phyloP scores from a whole-genome alignment of 2,888 invertebrate species.

The Dynastes hyllus region DNA sequence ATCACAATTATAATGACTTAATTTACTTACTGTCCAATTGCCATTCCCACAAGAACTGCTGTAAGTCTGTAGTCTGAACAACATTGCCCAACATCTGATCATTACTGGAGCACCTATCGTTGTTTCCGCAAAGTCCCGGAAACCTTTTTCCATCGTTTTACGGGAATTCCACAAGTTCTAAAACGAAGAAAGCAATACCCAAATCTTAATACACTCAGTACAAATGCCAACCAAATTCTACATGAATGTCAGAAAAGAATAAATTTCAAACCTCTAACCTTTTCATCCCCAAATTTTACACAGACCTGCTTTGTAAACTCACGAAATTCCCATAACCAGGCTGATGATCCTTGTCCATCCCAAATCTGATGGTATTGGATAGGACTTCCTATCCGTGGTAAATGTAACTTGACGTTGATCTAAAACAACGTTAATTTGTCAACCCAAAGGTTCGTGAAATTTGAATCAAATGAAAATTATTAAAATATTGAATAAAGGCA shows the following conservation, averaged over 20 bases:
- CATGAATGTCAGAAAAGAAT: too few relatives aligned
- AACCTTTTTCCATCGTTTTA: too few relatives aligned
- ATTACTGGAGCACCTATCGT: constrained; percentile 18
- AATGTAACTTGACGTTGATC: neutral
- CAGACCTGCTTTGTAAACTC: constrained; percentile 11
- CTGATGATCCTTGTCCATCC: neutral
- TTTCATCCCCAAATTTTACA: constrained; percentile 16
- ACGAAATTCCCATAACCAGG: neutral
- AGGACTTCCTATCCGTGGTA: neutral
- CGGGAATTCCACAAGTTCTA: constrained; percentile 13
- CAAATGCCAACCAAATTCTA: too few relatives aligned
- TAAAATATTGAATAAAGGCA: too few relatives aligned
- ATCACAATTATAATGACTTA: too few relatives aligned
- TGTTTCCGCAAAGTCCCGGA: constrained; percentile 32
- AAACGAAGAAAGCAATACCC: neutral
- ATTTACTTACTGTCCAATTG: constrained; percentile 11
- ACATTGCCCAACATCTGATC: constrained; percentile 2
- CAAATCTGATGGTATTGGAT: constrained; percentile 3
- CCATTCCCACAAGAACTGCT: neutral
- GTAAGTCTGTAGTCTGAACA: neutral
- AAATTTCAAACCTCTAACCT: neutral
- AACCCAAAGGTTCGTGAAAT: too few relatives aligned
- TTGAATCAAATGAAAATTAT: too few relatives aligned
- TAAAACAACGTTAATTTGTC: neutral
- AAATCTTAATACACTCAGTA: too few relatives aligned